Evolutionary conservation across 2,888 invertebrate species (phyloP), one percentile per base, ranked within the genome.

Genomic region (Entomobrya proxima): DNA sequence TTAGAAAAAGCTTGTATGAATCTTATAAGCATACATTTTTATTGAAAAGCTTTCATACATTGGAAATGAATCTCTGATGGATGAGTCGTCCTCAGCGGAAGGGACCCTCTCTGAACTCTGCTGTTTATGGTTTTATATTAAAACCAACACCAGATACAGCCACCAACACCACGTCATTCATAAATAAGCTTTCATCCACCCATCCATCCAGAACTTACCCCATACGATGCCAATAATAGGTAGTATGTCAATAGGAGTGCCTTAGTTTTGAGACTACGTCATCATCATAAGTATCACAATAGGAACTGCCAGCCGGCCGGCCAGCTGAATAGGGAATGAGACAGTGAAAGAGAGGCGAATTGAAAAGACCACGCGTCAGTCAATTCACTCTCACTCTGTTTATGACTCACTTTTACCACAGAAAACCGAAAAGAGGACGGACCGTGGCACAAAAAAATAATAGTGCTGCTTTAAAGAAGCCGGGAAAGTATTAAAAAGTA

Each of bases 351-450:
- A n/a, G n/a, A n/a, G n/a, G n/a, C n/a, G n/a, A 35, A 52, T 30
- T 32, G 47, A 58, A 52, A 78, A 78, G 77, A 79, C 85, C 85
- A 85, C 85, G 79, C 85, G 85, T 79, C 74, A 77, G 69, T 77
- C 77, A 77, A 77, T 72, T 78, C 83, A 67, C 50, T 77, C 44
- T 78, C 83, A 67, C 50, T 77, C 44, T 84, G 84, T 85, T 78
- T 85, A 85, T 85, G 85, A 85, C 78, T 85, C 85, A 85, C 85
- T 79, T 85, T 85, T 85, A 79, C 85, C 85, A 50, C 85, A 85
- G 77, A 85, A 84, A 74, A 85, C 85, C 78, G 85, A 85, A 79
- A 85, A 85, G 84, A 85, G 85, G 85, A 85, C 78, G 85, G 85
- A 64, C 85, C 58, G 47, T 37, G 67, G 50, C 69, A 55, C 69